Evolutionary conservation across 2,797 vertebrate species (phyloP).

Genomic region (Labroides dimidiatus): DNA sequence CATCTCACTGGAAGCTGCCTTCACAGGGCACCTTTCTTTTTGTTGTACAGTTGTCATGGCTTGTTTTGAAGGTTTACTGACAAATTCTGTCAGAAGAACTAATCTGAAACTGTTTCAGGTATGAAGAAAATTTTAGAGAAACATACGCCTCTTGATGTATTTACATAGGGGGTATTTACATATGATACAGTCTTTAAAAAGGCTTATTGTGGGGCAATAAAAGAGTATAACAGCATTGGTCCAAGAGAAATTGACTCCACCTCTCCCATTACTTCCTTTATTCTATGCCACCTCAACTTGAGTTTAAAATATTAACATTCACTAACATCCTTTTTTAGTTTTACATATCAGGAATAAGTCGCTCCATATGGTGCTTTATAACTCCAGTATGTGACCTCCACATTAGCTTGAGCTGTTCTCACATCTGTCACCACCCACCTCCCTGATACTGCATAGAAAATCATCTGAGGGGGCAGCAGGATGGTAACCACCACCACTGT

Average conservation of each 20-base stretch:
- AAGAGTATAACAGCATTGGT: too few species aligned
- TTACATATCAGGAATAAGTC: not conserved
- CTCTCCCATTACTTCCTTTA: not conserved
- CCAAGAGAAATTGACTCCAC: not conserved
- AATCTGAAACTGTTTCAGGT: too few species aligned
- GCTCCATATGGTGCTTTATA: not conserved
- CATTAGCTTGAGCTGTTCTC: conserved; percentile 19
- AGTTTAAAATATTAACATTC: not conserved
- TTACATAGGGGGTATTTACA: not conserved
- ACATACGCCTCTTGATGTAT: not conserved
- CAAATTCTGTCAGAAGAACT: not conserved
- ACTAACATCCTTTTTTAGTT: not conserved
- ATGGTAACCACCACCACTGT: not conserved
- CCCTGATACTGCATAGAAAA: conserved; percentile 2
- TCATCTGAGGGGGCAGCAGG: conserved; percentile 9
- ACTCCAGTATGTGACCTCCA: not conserved
- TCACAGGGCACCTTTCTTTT: not conserved
- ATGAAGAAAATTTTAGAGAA: too few species aligned
- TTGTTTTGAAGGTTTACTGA: not conserved
- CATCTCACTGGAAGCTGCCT: not conserved
- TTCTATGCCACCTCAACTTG: not conserved
- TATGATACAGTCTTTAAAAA: not conserved
- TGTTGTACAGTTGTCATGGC: not conserved
- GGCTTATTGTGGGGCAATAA: too few species aligned
- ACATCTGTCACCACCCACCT: conserved; percentile 33